These are phyloP conservation scores for Zygogramma bicolorata DNA, from an alignment of 2,888 invertebrate species.

Conservation along the genomic window DNA sequence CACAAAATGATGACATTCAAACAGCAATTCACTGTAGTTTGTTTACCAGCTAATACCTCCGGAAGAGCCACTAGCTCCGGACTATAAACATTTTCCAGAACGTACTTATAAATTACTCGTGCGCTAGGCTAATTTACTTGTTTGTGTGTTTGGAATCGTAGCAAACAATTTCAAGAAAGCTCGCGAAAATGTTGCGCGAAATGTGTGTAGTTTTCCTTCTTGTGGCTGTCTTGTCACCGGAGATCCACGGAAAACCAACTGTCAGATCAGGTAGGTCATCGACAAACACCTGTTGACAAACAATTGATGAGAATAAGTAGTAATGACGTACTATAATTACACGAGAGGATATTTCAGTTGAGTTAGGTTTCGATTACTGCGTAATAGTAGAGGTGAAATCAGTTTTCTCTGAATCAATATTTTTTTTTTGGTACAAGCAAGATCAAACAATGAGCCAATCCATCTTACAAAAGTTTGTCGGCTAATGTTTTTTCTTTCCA, in stretches of 20 bases:
- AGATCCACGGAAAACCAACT: conserved; percentile 6
- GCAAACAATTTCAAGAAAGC: background rate
- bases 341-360: too few species aligned
- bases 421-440: too few species aligned
- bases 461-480: too few species aligned
- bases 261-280: conserved; percentile 5
- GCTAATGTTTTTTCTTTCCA: too few species aligned
- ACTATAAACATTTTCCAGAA: conserved; percentile 13
- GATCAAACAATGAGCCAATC: too few species aligned
- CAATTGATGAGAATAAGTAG: background rate
- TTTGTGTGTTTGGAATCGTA: background rate
- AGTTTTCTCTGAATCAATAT: too few species aligned
- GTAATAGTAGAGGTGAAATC: too few species aligned
- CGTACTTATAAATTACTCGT: conserved; percentile 13
- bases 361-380: too few species aligned
- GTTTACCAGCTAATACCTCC: too few species aligned
- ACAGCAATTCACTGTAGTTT: too few species aligned
- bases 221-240: background rate
- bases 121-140: conserved; percentile 10
- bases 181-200: conserved; percentile 13
- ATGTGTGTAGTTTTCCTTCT: conserved; percentile 1
- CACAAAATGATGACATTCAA: too few species aligned
- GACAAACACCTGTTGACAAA: background rate
- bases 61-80: background rate
- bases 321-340: too few species aligned